Conservation (phyloP, 2,113 vertebrate genomes). For the Dasyornis broadbenti region DNA sequence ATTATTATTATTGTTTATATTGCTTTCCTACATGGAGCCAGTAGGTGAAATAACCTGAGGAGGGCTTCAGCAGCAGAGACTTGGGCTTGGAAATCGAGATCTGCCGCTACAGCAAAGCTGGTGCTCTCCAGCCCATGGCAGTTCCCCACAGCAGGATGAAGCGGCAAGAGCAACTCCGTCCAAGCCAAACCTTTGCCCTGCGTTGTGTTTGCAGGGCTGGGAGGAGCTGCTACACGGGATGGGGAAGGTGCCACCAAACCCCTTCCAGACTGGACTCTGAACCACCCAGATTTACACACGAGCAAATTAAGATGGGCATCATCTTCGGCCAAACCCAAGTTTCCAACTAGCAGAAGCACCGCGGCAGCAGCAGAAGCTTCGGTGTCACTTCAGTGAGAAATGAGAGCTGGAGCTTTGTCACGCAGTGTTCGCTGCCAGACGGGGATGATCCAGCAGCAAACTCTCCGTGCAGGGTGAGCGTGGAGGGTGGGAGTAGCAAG, state of each 20-base stretch:
- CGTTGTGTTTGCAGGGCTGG: not conserved
- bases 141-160: not conserved
- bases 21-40: not conserved
- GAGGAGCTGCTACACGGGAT: rapidly evolving
- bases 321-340: not conserved
- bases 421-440: not conserved
- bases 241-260: not conserved
- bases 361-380: not conserved
- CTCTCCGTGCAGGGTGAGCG: not conserved
- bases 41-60: not conserved
- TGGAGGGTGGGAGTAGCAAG: slow-evolving; percentile 54
- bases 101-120: not conserved
- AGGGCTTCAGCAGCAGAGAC: not conserved
- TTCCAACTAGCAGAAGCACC: not conserved
- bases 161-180: not conserved
- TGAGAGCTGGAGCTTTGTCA: not conserved
- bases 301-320: not conserved
- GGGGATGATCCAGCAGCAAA: not conserved
- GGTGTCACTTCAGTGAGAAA: not conserved
- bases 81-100: not conserved
- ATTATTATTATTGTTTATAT: not conserved
- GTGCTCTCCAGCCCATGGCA: not conserved
- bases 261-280: not conserved
- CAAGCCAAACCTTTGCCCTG: not conserved
- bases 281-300: not conserved